Percentiles rank a stretch among this genome's conserved stretches.
phyloP scores from a whole-genome alignment of 2,797 vertebrate species.

The Hypotaenidia philippensis region DNA sequence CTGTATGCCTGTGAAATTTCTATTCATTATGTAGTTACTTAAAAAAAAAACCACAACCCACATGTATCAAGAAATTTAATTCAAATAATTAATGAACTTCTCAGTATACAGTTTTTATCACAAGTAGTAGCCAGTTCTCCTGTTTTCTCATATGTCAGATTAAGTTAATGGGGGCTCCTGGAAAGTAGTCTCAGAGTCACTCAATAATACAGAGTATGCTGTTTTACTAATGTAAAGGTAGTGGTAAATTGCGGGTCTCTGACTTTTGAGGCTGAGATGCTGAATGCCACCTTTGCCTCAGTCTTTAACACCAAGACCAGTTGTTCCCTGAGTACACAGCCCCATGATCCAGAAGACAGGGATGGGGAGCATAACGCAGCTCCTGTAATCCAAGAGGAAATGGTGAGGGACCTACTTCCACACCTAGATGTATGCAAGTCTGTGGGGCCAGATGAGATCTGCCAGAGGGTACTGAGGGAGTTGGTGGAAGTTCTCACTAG shows the following conservation, averaged over 20 bases:
- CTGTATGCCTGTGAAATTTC: neutral
- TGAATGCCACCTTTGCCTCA: too few species aligned
- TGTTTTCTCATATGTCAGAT: neutral
- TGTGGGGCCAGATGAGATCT: too few species aligned
- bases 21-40: neutral
- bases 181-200: neutral
- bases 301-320: too few species aligned
- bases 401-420: too few species aligned
- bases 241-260: neutral
- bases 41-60: neutral
- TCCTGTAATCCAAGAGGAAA: too few species aligned
- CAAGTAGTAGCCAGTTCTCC: neutral
- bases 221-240: neutral
- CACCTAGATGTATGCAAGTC: too few species aligned
- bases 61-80: neutral
- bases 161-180: neutral
- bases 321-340: too few species aligned
- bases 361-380: too few species aligned
- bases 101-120: neutral
- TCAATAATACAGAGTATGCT: neutral
- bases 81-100: neutral
- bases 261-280: neutral
- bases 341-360: too few species aligned
- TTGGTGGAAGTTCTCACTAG: too few species aligned
- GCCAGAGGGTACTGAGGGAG: too few species aligned